A percentile compares a stretch with the other conserved stretches of the same genome.
Conservation (phyloP, 2,888 invertebrate genomes). For the Scaptomyza polygonia region DNA sequence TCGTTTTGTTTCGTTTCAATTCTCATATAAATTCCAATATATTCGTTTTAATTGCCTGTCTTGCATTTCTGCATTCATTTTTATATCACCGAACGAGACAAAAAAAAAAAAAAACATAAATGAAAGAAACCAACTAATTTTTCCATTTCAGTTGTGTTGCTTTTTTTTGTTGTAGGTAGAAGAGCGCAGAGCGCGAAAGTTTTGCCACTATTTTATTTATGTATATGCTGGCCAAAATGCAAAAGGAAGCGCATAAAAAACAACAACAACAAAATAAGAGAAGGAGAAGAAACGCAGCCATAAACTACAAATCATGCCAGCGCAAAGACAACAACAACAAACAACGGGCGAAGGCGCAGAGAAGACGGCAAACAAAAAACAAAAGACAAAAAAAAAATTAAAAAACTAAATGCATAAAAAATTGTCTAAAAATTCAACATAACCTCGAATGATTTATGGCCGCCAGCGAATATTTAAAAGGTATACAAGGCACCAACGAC, state of each 20-base stretch:
- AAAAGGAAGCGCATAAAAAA: constrained; percentile 48
- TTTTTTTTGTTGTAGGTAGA: constrained; percentile 13
- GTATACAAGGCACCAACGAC: constrained; percentile 55
- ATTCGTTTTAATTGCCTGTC: constrained; percentile 67
- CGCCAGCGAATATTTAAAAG: constrained; percentile 82
- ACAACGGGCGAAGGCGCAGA: constrained; percentile 24
- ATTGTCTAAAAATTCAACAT: constrained; percentile 82
- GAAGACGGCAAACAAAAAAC: constrained; percentile 37
- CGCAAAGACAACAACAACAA: constrained; percentile 58
- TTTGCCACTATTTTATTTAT: constrained; percentile 74
- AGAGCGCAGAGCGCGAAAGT: constrained; percentile 39
- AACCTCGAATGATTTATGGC: constrained; percentile 83
- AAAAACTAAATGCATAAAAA: constrained; percentile 67
- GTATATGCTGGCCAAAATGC: constrained; percentile 67
- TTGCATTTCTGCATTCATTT: constrained; percentile 47
- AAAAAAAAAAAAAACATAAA: constrained; percentile 5
- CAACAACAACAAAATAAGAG: not conserved
- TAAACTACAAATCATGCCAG: constrained; percentile 79
- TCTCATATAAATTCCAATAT: constrained; percentile 1
- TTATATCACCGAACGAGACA: constrained; percentile 33
- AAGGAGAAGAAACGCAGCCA: constrained; percentile 60
- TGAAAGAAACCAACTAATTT: constrained; percentile 45
- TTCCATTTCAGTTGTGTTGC: constrained; percentile 43
- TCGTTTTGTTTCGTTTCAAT: not conserved
- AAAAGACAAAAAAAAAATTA: not conserved